Percentiles rank a stretch among this genome's conserved stretches.
Conservation (phyloP, 2,113 vertebrate species). For the Pangasianodon hypophthalmus region DNA sequence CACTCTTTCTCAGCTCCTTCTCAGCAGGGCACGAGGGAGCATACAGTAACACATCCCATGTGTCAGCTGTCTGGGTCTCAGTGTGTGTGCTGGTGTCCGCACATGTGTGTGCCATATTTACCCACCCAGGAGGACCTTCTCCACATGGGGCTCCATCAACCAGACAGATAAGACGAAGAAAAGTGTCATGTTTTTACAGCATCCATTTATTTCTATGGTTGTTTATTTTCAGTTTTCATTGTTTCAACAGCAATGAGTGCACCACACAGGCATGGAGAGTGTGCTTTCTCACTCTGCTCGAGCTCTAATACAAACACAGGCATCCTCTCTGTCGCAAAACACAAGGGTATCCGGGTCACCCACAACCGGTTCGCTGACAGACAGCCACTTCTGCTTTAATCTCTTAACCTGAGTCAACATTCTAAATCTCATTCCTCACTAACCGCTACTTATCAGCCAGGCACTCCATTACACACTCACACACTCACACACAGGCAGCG, state of each 20-base stretch:
- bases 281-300: slow-evolving; percentile 7
- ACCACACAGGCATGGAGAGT: neutral
- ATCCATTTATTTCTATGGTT: slow-evolving; percentile 4
- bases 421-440: slow-evolving; percentile 37
- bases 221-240: slow-evolving; percentile 40
- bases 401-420: slow-evolving; percentile 33
- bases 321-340: slow-evolving; percentile 19
- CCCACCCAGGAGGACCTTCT: slow-evolving; percentile 46
- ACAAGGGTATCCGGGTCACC: slow-evolving; percentile 22
- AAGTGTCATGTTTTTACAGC: slow-evolving; percentile 28
- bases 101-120: slow-evolving; percentile 72
- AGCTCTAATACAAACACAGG: slow-evolving; percentile 34
- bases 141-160: slow-evolving; percentile 46
- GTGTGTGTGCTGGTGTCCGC: slow-evolving; percentile 44
- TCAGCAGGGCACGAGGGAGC: slow-evolving; percentile 69
- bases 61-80: slow-evolving; percentile 68
- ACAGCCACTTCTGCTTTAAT: slow-evolving; percentile 44
- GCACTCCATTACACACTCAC: neutral
- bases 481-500: slow-evolving; percentile 8
- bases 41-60: slow-evolving; percentile 74
- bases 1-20: slow-evolving; percentile 64
- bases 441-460: slow-evolving; percentile 18
- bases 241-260: neutral
- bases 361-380: slow-evolving; percentile 17
- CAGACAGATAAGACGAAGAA: slow-evolving; percentile 41